phyloP scores from a whole-genome alignment of 1,140 invertebrate genomes.

The Diabrotica undecimpunctata region DNA sequence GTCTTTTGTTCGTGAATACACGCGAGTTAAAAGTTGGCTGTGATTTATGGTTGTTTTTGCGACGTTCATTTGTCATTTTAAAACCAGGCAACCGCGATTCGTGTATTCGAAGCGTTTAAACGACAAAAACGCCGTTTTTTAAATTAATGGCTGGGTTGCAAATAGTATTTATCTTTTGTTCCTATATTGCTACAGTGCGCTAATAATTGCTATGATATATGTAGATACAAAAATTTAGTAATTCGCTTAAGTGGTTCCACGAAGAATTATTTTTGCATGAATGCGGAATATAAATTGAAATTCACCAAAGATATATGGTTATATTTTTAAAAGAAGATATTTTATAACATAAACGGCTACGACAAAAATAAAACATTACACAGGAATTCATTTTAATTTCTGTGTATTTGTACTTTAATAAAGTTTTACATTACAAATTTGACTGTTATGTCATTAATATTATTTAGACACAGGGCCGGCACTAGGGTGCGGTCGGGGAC shows the following conservation, averaged over 20 bases:
- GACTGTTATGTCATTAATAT: no score
- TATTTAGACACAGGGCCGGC: no score
- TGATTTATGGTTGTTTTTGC: constrained; percentile 29
- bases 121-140: constrained; percentile 7
- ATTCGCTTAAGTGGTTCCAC: neutral
- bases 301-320: no score
- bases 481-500: no score
- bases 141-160: neutral
- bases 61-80: constrained; percentile 28
- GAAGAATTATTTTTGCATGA: no score
- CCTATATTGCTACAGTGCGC: neutral
- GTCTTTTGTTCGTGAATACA: constrained; percentile 29
- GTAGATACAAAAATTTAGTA: constrained; percentile 3
- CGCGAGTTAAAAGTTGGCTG: constrained; percentile 28
- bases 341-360: no score
- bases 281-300: no score
- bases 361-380: no score
- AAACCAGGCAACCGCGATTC: constrained; percentile 19
- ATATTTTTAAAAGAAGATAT: no score
- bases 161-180: neutral
- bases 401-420: no score
- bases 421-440: no score
- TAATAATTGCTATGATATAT: neutral
- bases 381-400: no score
- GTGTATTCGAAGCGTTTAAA: constrained; percentile 7